Evolutionary conservation across 2,797 vertebrate species (phyloP), one percentile per base, ranked within the genome.

Genomic region (Heterohyrax brucei): DNA sequence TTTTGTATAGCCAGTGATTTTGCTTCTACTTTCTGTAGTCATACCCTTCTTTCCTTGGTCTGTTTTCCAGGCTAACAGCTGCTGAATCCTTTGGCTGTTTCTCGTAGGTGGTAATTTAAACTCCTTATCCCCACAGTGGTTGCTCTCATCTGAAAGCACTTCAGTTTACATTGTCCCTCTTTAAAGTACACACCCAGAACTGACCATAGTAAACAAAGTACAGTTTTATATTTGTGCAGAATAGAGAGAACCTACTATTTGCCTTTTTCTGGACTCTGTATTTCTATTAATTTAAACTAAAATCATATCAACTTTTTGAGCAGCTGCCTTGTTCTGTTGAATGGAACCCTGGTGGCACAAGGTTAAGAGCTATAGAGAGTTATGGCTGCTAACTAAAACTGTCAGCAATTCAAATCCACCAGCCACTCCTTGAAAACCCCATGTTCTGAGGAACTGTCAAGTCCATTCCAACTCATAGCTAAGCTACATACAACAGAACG

Each of bases 231-330:
- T 64, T 72, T 46, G 46, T 87, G 10, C 14, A 50, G 22, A 79
- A 33, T 10, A 72, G 3, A 86, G 68, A 87, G 1, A 93, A 10
- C 7, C 5, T 77, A 56, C 24, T 1, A 44, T 89, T 59, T 89
- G 39, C 76, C 24, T 59, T 92, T 94, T 48, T 66, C 53, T 50
- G 8, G 13, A 30, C 9, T 48, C 28, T 91, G 10, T 3, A 50
- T 93, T 85, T 91, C 61, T 87, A 1, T 28, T 59, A 28, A 91
- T 82, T 90, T 44, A 44, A 87, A 75, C 26, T n/a, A 62, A 83
- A 90, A 68, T 61, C 46, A 44, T 64, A 75, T 88, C 61, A 84
- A 89, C 50, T 59, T 94, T 90, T 87, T 76, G 75, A 14, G 59
- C n/a, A 61, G 46, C 61, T 79, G 44, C 2, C 87, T 85, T 7